These are phyloP conservation scores for Spilarctia lutea DNA, from an alignment of 2,888 invertebrate genomes.

Conservation along the genomic window DNA sequence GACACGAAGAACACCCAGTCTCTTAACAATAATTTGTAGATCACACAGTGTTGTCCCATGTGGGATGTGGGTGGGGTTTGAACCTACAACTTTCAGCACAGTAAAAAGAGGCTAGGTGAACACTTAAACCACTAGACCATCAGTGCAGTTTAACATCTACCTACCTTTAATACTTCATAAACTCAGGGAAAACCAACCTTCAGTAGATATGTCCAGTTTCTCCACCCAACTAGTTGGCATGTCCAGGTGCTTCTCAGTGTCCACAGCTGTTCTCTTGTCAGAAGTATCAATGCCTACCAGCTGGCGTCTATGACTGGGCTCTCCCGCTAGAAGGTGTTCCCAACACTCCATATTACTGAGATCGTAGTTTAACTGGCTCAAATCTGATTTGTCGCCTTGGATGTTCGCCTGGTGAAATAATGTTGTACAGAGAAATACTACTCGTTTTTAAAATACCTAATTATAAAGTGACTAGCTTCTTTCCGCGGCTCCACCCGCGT, in stretches of 20 bases:
- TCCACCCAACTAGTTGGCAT: slow-evolving; percentile 92
- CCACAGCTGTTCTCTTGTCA: slow-evolving; percentile 75
- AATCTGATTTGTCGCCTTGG: slow-evolving; percentile 84
- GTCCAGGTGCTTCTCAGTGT: slow-evolving; percentile 90
- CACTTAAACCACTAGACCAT: no score
- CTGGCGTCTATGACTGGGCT: slow-evolving; percentile 86
- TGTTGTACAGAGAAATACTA: neutral
- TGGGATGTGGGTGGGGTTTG: no score
- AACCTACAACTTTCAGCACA: no score
- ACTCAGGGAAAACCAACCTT: slow-evolving; percentile 67
- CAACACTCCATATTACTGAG: slow-evolving; percentile 87
- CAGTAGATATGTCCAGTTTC: slow-evolving; percentile 87
- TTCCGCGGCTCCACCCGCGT: no score
- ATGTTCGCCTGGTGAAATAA: slow-evolving; percentile 57
- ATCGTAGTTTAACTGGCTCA: slow-evolving; percentile 87
- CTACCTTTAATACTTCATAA: no score
- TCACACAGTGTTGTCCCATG: no score
- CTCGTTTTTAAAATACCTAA: neutral
- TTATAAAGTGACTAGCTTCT: no score
- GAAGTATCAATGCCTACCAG: slow-evolving; percentile 82
- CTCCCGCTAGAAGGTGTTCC: slow-evolving; percentile 91
- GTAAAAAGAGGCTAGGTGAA: no score
- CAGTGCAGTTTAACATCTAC: no score
- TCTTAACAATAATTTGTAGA: no score
- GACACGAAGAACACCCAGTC: no score